Base-by-base conservation (phyloP, 2,113 vertebrate genomes). In the Pao palembangensis region DNA sequence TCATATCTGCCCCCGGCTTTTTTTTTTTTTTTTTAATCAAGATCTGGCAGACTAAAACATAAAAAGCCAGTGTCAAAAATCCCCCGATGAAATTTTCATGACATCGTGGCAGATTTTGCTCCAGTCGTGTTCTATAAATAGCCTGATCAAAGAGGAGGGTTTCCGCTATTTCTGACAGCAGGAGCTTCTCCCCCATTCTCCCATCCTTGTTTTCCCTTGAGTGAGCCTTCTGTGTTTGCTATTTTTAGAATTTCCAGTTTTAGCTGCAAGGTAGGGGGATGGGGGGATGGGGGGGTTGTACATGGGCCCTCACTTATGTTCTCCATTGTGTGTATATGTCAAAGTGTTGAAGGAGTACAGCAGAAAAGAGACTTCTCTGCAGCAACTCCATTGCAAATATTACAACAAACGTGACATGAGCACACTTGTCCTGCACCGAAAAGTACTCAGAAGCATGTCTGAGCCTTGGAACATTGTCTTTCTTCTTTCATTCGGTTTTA, bases 221-320 rank as follows among this genome's bases (percentile, higher is more conserved):
- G 71, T 79, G 80, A 87, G 78, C 88, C 67, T 65, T 38, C 68
- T 78, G 75, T 58, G 12, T 42, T 71, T 69, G 58, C 87, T 91
- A 91, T 91, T 88, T 91, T 89, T 90, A 89, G 87, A 80, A 59
- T 69, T 83, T 87, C 75, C 76, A 10, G 11, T 83, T 91, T 85
- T 86, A 86, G 85, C 79, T 75, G 64, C 58, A 18, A 71, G 75
- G 67, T 66, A 63, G 42, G 72, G 15, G 69, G 65, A 12, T 55
- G 51, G 66, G 57, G 25, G 53, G 6, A 51, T 48, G 51, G 34
- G 51, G 34, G 55, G 17, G 21, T 52, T 71, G 69, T 66, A 42
- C 59, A 53, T 67, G 62, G 68, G 53, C 60, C 81, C 72, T 64
- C 67, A 48, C 77, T 76, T 67, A 73, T 28, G 53, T 52, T 65